phyloP scores from a whole-genome alignment of 2,888 invertebrate species.

The Itoplectis maculator region DNA sequence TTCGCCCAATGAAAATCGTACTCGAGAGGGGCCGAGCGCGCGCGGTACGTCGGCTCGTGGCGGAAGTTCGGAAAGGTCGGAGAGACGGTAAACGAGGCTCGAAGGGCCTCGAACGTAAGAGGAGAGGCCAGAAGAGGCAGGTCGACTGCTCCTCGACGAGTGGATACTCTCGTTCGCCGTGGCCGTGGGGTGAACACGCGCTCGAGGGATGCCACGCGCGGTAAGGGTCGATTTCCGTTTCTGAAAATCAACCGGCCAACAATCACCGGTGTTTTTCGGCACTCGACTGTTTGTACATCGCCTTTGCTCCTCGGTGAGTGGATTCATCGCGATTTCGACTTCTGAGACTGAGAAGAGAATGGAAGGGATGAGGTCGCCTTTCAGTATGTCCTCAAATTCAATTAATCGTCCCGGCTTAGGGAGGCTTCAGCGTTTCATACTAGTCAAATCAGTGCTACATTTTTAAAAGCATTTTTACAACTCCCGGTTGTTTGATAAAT shows the following conservation, averaged over 20 bases:
- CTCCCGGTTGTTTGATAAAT: too few species aligned
- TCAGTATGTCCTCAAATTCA: too few species aligned
- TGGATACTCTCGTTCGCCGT: constrained; percentile 43
- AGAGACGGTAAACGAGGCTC: constrained; percentile 40
- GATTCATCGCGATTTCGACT: not conserved
- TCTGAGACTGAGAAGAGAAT: too few species aligned
- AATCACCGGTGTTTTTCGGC: constrained; percentile 58
- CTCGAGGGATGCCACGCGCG: constrained; percentile 52
- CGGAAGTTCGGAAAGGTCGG: constrained; percentile 7
- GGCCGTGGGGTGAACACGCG: constrained; percentile 34
- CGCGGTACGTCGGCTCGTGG: constrained; percentile 3
- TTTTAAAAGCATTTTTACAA: too few species aligned
- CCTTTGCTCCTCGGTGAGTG: constrained; percentile 7
- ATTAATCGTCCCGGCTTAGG: too few species aligned
- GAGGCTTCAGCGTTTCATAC: too few species aligned
- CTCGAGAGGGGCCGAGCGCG: constrained; percentile 23
- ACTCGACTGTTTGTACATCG: constrained; percentile 25
- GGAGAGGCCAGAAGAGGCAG: not conserved
- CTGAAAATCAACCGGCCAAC: constrained; percentile 57
- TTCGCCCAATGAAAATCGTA: constrained; percentile 56
- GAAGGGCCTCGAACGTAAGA: constrained; percentile 26
- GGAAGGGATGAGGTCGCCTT: too few species aligned
- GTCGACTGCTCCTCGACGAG: constrained; percentile 43
- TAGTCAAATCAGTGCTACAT: too few species aligned
- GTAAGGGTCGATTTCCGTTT: constrained; percentile 61